phyloP scores from a whole-genome alignment of 2,113 vertebrate species.

The Condylura cristata region DNA sequence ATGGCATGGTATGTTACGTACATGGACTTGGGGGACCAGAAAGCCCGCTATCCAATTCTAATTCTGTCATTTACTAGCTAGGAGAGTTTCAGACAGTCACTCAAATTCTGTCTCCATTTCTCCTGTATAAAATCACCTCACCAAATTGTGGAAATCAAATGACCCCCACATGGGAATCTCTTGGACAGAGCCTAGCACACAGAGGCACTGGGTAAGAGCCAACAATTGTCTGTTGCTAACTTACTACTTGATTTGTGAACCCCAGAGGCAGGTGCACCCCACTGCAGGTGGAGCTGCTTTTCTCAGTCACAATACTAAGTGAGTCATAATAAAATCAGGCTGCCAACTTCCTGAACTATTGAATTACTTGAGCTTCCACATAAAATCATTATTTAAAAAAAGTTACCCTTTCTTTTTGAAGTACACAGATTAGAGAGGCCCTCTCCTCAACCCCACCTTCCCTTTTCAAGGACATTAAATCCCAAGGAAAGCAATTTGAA shows the following conservation, averaged over 20 bases:
- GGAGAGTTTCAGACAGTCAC: neutral
- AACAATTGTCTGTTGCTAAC: neutral
- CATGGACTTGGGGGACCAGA: neutral
- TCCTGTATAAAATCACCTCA: neutral
- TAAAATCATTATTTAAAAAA: conserved; percentile 3
- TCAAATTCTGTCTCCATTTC: neutral
- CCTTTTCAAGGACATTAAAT: conserved; percentile 63
- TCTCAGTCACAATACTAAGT: neutral
- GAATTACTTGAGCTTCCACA: conserved; percentile 52
- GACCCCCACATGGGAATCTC: neutral
- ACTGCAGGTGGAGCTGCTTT: conserved; percentile 46
- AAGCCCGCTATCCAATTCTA: neutral
- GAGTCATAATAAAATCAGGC: conserved; percentile 58
- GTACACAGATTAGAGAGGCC: conserved; percentile 35
- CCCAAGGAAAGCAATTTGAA: conserved; percentile 64
- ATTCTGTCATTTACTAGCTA: neutral
- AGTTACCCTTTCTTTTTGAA: conserved; percentile 63
- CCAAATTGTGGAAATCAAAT: neutral
- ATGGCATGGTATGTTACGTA: neutral
- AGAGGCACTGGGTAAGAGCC: neutral
- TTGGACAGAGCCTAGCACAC: neutral
- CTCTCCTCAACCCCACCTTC: conserved; percentile 55
- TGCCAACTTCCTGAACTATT: conserved; percentile 74
- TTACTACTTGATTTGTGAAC: neutral
- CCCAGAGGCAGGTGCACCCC: conserved; percentile 51